Base-by-base conservation (phyloP, 2,888 invertebrate genomes). In the Didymodactylos carnosus region DNA sequence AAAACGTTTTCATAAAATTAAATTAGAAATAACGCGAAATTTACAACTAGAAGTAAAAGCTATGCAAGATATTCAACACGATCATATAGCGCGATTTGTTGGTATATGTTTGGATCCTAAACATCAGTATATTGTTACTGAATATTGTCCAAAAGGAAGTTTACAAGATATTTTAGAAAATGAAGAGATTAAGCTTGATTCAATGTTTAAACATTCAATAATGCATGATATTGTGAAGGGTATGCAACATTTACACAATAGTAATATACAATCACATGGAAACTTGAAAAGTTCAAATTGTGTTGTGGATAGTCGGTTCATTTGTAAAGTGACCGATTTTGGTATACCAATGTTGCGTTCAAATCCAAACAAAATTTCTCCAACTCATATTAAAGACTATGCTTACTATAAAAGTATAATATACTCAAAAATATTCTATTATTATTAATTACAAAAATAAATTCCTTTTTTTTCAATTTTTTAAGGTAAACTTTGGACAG, bases 231-330 rank as follows among this genome's bases (percentile, higher is more conserved):
- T 95, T 77, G 62, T 19, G 19, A 62, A 90, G 87, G 98, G 95
- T 16, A 94, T 98, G 93, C 88, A 89, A 77, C 97, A 93, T 82
- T 86, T 98, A 1, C 97, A 97, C 81, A 88, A 88, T 76, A 91
- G 91, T 46, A 91, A 92, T 78, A 88, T 97, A 43, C 88, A 89
- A 78, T 91, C 91, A 5, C 98, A 98, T 82, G 97, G 97, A 0
- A 90, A 91, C 78, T 86, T 98, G 73, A 97, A 94, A 82, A 95
- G 95, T 0, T 91, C 92, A 75, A 98, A 98, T 84, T 98, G 98
- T 83, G 91, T 98, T 1, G 95, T 98, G 1, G 97, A 98, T 83
- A 92, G 92, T 46, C 87, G 97, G 41, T 98, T 97, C 82, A 95
- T 94, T 1, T 85, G 97, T 72, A 95, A 95, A 86, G 90, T 98